These are phyloP conservation scores for Danaus plexippus DNA, from an alignment of 1,140 invertebrate species.

Conservation along the genomic window DNA sequence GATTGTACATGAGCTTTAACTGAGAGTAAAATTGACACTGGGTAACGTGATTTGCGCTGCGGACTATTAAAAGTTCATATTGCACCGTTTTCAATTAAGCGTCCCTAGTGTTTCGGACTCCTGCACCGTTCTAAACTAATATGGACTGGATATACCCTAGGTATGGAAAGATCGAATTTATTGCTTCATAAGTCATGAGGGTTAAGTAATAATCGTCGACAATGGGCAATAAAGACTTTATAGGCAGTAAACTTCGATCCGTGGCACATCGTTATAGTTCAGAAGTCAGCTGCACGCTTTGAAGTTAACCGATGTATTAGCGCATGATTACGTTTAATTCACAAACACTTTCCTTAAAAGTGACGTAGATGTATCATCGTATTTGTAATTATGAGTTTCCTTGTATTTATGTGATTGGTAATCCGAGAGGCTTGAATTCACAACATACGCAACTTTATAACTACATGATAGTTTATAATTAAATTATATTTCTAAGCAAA, in stretches of 20 bases:
- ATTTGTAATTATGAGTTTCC: too few relatives aligned
- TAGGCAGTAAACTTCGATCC: slow-evolving; percentile 65
- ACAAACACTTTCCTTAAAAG: too few relatives aligned
- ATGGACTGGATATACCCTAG: slow-evolving; percentile 23
- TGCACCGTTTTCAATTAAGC: slow-evolving; percentile 1
- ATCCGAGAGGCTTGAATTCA: too few relatives aligned
- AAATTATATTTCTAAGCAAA: slow-evolving; percentile 1
- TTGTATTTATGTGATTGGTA: too few relatives aligned
- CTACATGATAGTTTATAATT: slow-evolving; percentile 6
- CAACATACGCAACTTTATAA: too few relatives aligned
- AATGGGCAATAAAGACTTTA: slow-evolving; percentile 68
- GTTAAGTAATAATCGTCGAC: slow-evolving; percentile 67
- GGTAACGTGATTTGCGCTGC: neutral
- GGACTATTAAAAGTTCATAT: neutral
- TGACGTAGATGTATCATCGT: too few relatives aligned
- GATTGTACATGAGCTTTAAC: too few relatives aligned
- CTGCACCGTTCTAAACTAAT: slow-evolving; percentile 4
- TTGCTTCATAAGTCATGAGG: slow-evolving; percentile 67
- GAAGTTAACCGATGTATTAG: slow-evolving; percentile 14
- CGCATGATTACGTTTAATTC: slow-evolving; percentile 1
- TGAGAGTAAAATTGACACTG: neutral
- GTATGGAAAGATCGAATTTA: slow-evolving; percentile 60
- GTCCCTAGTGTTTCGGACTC: neutral
- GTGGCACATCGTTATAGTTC: slow-evolving; percentile 36
- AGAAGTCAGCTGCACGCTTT: slow-evolving; percentile 42